Conservation (phyloP, 2,113 vertebrate genomes). For the Holacanthus passer region DNA sequence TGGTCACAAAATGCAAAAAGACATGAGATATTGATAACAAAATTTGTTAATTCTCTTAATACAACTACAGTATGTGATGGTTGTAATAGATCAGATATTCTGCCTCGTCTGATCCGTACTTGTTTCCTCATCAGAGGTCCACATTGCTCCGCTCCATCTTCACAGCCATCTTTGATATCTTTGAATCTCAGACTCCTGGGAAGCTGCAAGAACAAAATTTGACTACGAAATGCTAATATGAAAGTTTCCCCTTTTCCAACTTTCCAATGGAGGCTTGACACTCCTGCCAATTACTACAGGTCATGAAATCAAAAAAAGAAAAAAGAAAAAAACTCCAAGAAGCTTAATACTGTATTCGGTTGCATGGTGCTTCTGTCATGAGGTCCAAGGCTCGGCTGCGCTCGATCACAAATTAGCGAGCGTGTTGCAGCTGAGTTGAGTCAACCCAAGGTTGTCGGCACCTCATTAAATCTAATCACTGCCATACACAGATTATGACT, state of each 20-base stretch:
- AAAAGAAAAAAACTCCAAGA: slow-evolving; percentile 6
- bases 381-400: slow-evolving; percentile 21
- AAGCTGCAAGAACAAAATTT: slow-evolving; percentile 37
- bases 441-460: slow-evolving; percentile 66
- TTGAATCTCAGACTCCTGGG: slow-evolving; percentile 21
- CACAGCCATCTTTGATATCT: slow-evolving; percentile 57
- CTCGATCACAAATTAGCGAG: slow-evolving; percentile 50
- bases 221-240: slow-evolving; percentile 34
- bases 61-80: background rate
- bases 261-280: slow-evolving; percentile 31
- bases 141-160: slow-evolving; percentile 41
- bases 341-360: slow-evolving; percentile 34
- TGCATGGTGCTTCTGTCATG: slow-evolving; percentile 15
- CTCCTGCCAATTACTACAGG: slow-evolving; percentile 34
- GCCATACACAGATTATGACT: slow-evolving; percentile 61
- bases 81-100: slow-evolving; percentile 11
- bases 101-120: slow-evolving; percentile 8
- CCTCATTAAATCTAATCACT: slow-evolving; percentile 74
- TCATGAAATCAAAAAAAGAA: slow-evolving; percentile 11
- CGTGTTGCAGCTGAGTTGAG: slow-evolving; percentile 39
- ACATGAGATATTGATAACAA: background rate
- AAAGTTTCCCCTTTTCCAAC: slow-evolving; percentile 36
- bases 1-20: background rate
- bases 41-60: background rate
- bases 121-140: background rate